Evolutionary conservation across 1,140 invertebrate species (phyloP).

Genomic region (Ostrea edulis): DNA sequence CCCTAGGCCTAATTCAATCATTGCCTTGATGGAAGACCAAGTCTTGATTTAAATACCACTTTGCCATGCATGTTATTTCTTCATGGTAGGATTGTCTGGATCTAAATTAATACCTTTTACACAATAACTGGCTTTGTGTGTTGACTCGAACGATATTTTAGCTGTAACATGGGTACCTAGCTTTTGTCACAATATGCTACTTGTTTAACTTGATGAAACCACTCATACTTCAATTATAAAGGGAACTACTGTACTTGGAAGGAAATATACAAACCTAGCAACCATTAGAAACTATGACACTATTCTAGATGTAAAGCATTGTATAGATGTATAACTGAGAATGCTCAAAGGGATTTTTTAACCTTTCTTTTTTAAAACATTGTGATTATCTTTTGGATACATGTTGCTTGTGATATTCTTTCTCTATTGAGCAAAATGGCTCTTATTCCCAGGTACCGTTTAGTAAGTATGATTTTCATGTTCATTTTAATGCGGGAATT

Average conservation of each 20-base stretch:
- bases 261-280: neutral
- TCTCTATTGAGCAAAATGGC: conserved; percentile 2
- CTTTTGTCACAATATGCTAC: conserved; percentile 28
- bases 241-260: neutral
- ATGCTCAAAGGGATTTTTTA: neutral
- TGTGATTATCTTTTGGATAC: neutral
- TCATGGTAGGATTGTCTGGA: neutral
- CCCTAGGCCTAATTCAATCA: neutral
- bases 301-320: neutral
- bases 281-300: neutral
- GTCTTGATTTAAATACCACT: conserved; percentile 24
- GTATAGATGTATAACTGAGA: neutral
- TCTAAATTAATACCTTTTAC: neutral
- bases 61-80: neutral
- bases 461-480: conserved; percentile 37
- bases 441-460: conserved; percentile 43
- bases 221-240: neutral
- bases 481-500: neutral
- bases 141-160: neutral
- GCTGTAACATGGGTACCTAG: neutral
- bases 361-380: neutral
- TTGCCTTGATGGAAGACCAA: neutral
- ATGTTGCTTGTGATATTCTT: neutral
- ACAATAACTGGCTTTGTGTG: conserved; percentile 22
- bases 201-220: conserved; percentile 23